Conservation (phyloP, 2,888 invertebrate genomes). For the Caenorhabditis sp. region DNA sequence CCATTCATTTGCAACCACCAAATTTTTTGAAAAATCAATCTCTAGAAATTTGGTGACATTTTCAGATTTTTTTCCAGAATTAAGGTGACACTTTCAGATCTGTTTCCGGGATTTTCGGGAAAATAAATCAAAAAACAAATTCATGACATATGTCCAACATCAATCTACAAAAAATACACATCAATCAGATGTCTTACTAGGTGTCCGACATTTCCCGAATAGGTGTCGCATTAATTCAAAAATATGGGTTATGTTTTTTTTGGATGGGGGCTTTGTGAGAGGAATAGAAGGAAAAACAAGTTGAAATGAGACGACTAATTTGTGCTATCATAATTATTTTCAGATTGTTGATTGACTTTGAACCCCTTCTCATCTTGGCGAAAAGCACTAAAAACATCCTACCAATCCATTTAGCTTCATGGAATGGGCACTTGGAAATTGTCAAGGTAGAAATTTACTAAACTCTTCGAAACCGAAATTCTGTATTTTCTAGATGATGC, state of each 20-base stretch:
- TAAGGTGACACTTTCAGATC: no score
- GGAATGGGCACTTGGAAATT: slow-evolving; percentile 61
- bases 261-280: neutral
- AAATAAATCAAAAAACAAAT: no score
- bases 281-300: neutral
- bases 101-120: no score
- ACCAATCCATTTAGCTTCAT: slow-evolving; percentile 68
- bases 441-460: slow-evolving; percentile 42
- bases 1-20: no score
- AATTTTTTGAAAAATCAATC: no score
- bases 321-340: neutral
- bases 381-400: slow-evolving; percentile 59
- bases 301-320: neutral
- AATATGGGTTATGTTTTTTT: neutral
- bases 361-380: slow-evolving; percentile 45
- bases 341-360: slow-evolving; percentile 54
- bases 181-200: neutral
- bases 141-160: neutral
- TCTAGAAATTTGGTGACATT: no score
- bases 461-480: neutral
- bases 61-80: no score
- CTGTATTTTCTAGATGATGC: slow-evolving; percentile 16
- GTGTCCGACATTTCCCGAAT: neutral
- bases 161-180: neutral
- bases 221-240: no score